A percentile compares a stretch with the other conserved stretches of the same genome.
phyloP scores from a whole-genome alignment of 2,113 vertebrate species.

The Corythornis vintsioides region DNA sequence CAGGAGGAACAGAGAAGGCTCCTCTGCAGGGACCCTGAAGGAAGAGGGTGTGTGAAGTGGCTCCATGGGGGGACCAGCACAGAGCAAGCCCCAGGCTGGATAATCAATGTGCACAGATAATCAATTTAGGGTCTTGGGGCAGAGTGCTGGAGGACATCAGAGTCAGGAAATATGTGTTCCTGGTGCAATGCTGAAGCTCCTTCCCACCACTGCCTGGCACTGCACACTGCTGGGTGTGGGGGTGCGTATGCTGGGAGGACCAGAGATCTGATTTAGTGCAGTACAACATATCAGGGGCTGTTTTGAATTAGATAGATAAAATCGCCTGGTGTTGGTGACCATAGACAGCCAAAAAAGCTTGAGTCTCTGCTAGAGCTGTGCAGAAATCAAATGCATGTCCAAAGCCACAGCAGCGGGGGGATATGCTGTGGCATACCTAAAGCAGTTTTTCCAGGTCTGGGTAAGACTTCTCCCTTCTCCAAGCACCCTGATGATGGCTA shows the following conservation, averaged over 20 bases:
- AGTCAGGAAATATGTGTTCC: neutral
- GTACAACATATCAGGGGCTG: neutral
- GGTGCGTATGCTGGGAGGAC: too few relatives aligned
- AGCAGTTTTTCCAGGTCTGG: neutral
- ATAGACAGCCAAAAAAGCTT: neutral
- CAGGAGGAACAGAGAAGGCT: neutral
- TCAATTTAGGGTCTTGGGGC: neutral
- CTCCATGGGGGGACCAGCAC: neutral
- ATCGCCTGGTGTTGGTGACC: neutral
- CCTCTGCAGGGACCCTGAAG: neutral
- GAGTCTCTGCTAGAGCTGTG: neutral
- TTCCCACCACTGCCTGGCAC: neutral
- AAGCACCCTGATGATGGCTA: neutral
- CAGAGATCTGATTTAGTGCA: neutral
- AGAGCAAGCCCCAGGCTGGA: neutral
- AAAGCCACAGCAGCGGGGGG: accelerated
- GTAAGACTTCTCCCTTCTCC: neutral
- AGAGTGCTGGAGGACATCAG: neutral
- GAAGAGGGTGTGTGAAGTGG: neutral
- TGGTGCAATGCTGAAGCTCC: neutral
- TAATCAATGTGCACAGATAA: accelerated
- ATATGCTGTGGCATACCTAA: neutral
- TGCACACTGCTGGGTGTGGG: too few relatives aligned
- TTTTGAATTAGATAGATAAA: neutral
- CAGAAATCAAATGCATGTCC: neutral